phyloP scores from a whole-genome alignment of 2,888 invertebrate genomes.

The Agrenia bidenticulata region DNA sequence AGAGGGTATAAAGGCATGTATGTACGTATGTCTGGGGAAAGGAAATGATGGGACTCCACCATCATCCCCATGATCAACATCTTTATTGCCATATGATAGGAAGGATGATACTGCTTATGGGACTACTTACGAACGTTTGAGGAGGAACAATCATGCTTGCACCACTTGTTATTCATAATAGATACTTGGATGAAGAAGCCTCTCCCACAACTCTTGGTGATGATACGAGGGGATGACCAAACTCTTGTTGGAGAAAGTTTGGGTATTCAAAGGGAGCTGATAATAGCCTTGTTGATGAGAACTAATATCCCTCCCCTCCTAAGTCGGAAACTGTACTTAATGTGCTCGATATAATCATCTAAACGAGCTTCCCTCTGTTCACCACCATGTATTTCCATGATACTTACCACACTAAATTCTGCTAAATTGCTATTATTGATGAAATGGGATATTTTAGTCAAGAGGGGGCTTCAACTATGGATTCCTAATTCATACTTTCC shows the following conservation, averaged over 20 bases:
- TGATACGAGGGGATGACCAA: background rate
- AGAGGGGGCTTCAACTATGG: no score
- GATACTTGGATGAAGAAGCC: slow-evolving; percentile 10
- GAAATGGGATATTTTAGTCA: background rate
- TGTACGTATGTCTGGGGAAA: background rate
- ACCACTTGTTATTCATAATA: background rate
- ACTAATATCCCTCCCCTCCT: slow-evolving; percentile 14
- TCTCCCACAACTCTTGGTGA: background rate
- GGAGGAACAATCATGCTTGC: slow-evolving; percentile 10
- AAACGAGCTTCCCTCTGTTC: slow-evolving; percentile 14
- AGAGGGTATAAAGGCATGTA: background rate
- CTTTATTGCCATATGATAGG: slow-evolving; percentile 17
- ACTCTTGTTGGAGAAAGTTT: no score
- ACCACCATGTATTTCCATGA: slow-evolving; percentile 13
- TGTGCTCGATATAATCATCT: slow-evolving; percentile 15
- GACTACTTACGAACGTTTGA: slow-evolving; percentile 14
- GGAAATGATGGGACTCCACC: background rate
- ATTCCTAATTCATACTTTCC: background rate
- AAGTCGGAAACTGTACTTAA: slow-evolving; percentile 7
- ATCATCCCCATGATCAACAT: background rate
- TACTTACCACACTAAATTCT: slow-evolving; percentile 13
- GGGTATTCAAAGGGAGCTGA: slow-evolving; percentile 11
- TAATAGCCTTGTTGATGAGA: slow-evolving; percentile 20
- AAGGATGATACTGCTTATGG: slow-evolving; percentile 2
- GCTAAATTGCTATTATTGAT: slow-evolving; percentile 1